Evolutionary conservation across 2,113 vertebrate species (phyloP), one percentile per base, ranked within the genome.

Genomic region (Zingel zingel): DNA sequence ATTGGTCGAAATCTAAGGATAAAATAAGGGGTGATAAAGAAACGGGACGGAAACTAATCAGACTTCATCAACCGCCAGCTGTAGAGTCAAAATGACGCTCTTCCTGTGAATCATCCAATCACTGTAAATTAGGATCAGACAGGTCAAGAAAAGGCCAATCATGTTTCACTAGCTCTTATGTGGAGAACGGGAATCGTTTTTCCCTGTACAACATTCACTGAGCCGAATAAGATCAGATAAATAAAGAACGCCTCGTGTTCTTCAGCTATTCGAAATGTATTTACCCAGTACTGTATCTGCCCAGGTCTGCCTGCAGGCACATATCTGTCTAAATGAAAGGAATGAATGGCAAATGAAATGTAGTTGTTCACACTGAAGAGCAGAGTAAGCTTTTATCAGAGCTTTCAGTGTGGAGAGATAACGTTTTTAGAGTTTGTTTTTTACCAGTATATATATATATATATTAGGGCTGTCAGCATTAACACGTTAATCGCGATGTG

Each of bases 301-400:
- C 77, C 66, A 47, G 86, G 81, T 84, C 80, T 79, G 83, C 83
- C 88, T 86, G 78, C 69, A 72, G 80, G 77, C 67, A 2, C 65
- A 73, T 54, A 25, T 54, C 62, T 66, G 63, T 54, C 45, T 15
- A 67, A 82, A 68, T 63, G 53, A 73, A 33, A 61, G n/a, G 27
- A 75, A 74, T 67, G 73, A 77, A 85, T 62, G 62, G 80, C 45
- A 72, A 78, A 85, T 71, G 18, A 71, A 79, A 86, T 30, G 53
- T 23, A 19, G 74, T 59, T 70, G n/a, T 77, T 74, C 30, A 21
- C 3, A 9, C 53, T 1, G 3, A 39, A 62, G 39, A 83, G 53
- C 33, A 78, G 36, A 64, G 47, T 8, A 19, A 21, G 74, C 68
- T 58, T 62, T 67, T 63, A 61, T 11, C 15, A 14, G 21, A 54